phyloP scores from a whole-genome alignment of 2,888 invertebrate genomes.

The Meandrusa payeni region DNA sequence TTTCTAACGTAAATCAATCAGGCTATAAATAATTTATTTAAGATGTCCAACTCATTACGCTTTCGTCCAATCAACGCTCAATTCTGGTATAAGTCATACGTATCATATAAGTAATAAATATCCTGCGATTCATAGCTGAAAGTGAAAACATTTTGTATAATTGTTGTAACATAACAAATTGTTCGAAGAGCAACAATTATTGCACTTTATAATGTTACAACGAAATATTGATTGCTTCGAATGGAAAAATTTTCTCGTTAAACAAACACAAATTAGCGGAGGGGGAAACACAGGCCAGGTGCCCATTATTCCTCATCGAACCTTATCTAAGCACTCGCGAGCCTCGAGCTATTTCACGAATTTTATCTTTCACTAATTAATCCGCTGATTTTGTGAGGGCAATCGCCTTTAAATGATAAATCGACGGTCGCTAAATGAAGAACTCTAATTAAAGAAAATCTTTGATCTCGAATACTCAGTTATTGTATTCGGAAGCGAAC shows the following conservation, averaged over 20 bases:
- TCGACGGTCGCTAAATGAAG: conserved; percentile 56
- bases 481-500: conserved; percentile 39
- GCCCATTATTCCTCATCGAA: conserved; percentile 65
- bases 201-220: no score
- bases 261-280: conserved; percentile 41
- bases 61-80: no score
- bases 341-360: conserved; percentile 65
- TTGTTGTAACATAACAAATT: no score
- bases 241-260: conserved; percentile 50
- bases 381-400: conserved; percentile 65
- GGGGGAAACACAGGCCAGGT: no score
- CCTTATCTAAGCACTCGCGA: conserved; percentile 70
- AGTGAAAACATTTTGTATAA: no score
- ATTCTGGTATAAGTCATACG: no score
- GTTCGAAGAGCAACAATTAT: no score
- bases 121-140: no score
- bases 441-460: conserved; percentile 67
- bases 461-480: conserved; percentile 55
- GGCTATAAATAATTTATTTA: no score
- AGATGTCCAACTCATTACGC: no score
- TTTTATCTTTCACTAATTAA: conserved; percentile 76
- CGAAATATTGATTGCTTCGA: conserved; percentile 36
- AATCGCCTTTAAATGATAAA: conserved; percentile 70
- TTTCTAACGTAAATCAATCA: no score
- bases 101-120: no score